phyloP scores from a whole-genome alignment of 2,113 vertebrate species.

The Eulemur rufifrons region DNA sequence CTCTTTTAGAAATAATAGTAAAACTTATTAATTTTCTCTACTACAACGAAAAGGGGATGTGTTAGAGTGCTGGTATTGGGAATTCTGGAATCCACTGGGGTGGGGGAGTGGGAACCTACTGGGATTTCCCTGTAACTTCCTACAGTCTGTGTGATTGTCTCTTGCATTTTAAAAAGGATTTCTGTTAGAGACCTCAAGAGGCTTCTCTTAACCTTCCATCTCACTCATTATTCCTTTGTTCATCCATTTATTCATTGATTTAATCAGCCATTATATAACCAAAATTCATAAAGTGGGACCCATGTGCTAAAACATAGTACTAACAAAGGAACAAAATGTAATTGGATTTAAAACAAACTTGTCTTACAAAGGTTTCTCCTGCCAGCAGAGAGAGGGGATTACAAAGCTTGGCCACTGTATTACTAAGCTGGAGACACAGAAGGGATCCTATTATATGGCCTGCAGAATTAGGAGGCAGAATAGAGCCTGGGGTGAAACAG shows the following conservation, averaged over 20 bases:
- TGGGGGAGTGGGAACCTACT: not conserved
- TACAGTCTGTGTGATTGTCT: not conserved
- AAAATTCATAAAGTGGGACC: not conserved
- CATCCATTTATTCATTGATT: not conserved
- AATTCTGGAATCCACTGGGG: not conserved
- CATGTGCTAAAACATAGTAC: not conserved
- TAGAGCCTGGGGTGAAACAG: not conserved
- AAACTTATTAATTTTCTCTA: not conserved
- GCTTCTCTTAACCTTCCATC: not conserved
- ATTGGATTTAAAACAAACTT: not conserved
- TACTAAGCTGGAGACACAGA: not conserved
- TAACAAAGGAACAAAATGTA: not conserved
- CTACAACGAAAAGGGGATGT: not conserved
- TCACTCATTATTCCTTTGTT: not conserved
- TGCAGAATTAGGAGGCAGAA: not conserved
- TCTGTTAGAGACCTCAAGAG: not conserved
- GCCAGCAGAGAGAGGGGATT: not conserved
- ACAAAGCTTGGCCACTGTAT: not conserved
- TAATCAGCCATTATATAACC: not conserved
- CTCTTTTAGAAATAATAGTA: not conserved
- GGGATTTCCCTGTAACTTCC: not conserved
- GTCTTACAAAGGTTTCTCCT: not conserved
- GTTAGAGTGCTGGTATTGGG: not conserved
- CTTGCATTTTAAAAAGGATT: not conserved
- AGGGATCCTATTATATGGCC: not conserved